Evolutionary conservation across 2,888 invertebrate genomes (phyloP), one percentile per base, ranked within the genome.

Genomic region (Tortrix viridana): DNA sequence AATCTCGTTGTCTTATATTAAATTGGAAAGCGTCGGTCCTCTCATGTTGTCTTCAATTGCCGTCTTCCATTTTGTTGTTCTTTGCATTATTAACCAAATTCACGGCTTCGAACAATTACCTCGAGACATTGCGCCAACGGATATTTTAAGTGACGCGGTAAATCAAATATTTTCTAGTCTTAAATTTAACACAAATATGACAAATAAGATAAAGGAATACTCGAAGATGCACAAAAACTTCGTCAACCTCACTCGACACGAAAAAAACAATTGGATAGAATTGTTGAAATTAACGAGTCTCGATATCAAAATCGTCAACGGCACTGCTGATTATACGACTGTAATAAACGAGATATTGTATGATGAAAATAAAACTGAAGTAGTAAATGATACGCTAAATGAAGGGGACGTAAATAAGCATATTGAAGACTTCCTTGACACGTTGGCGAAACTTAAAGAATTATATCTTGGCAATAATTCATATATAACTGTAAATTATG

Each of bases 151-250:
- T 56, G 61, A 62, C 65, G 72, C 56, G 68, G 85, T 38, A 65
- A 74, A 43, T 71, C 78, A 70, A 57, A 81, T 89, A 55, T 85
- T 89, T 66, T 65, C 70, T 12, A 68, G 41, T 55, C 69, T 88
- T 0, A 76, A 75, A 60, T 62, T 85, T 5, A 22, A 22, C 41
- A n/a, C 12, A 14, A n/a, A 14, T 3, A 43, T 41, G 19, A 44
- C 26, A 19, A 38, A 50, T 2, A 56, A 38, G 16, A 19, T 46
- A 38, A 74, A 71, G 59, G 78, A 84, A 44, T 83, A 78, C 65
- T 70, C 77, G 2, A 67, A 69, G 38, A 75, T 85, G 50, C 81
- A 85, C 68, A 80, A 84, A 47, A 81, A 76, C 65, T 83, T 88
- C 48, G 68, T 76, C 3, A 74, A 79, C 19, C 69, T 81, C 32